A percentile compares a stretch with the other conserved stretches of the same genome.
Evolutionary conservation across 2,888 invertebrate genomes (phyloP).

Genomic region (Yponomeuta plumbellus): DNA sequence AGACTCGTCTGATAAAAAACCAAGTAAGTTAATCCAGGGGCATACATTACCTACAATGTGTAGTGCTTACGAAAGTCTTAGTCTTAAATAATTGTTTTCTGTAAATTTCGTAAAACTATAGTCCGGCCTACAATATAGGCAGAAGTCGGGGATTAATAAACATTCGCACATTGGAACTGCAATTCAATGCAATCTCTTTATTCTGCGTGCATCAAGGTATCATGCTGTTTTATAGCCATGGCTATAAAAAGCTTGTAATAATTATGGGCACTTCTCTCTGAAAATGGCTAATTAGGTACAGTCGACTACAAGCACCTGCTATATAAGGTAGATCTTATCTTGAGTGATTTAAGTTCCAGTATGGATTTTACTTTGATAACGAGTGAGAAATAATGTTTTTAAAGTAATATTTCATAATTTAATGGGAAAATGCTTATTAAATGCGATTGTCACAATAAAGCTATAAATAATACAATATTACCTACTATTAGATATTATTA

Average conservation of each 20-base stretch:
- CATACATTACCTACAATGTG: too few species aligned
- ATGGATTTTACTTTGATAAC: neutral
- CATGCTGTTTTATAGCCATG: slow-evolving; percentile 12
- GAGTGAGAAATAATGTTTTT: neutral
- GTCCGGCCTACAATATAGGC: neutral
- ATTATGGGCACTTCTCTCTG: slow-evolving; percentile 11
- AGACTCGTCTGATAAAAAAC: too few species aligned
- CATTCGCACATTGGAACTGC: neutral
- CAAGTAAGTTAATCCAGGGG: too few species aligned
- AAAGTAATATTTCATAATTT: slow-evolving; percentile 10
- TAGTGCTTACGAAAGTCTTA: too few species aligned
- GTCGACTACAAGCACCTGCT: neutral
- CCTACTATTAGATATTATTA: neutral
- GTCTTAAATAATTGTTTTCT: too few species aligned
- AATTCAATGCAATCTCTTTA: neutral
- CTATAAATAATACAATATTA: neutral
- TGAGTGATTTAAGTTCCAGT: too few species aligned
- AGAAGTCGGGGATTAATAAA: neutral
- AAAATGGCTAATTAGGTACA: slow-evolving; percentile 4
- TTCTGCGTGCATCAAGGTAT: neutral
- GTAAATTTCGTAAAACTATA: too few species aligned
- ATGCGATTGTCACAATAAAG: neutral
- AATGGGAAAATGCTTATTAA: slow-evolving; percentile 12
- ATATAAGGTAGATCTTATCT: neutral
- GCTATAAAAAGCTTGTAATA: slow-evolving; percentile 11